Evolutionary conservation across 2,888 invertebrate species (phyloP).

Genomic region (Poecilus cupreus): DNA sequence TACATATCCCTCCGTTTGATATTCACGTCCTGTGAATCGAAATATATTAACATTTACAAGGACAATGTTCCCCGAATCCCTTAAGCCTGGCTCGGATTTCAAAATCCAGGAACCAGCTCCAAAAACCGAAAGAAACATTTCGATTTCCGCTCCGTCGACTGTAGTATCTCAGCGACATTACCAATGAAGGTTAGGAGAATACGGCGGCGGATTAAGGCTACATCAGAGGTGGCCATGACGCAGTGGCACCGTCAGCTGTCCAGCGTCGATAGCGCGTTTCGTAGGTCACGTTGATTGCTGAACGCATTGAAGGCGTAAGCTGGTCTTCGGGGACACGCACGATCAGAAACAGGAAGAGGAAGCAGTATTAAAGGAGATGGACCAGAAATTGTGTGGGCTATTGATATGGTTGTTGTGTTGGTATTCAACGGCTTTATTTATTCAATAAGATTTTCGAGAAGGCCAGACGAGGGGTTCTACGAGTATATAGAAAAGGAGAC

Average conservation of each 20-base stretch:
- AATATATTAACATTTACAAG: slow-evolving; percentile 34
- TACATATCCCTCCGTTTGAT: neutral
- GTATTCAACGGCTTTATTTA: too few species aligned
- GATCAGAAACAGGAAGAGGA: neutral
- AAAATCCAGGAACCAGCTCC: neutral
- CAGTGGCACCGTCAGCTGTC: neutral
- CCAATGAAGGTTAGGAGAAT: neutral
- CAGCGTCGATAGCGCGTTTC: neutral
- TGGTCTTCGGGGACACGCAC: neutral
- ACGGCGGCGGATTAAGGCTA: neutral
- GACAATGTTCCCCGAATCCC: slow-evolving; percentile 22
- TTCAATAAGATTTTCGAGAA: too few species aligned
- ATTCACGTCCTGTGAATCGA: neutral
- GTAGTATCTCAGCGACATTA: slow-evolving; percentile 7
- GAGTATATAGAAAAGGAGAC: too few species aligned
- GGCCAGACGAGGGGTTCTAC: too few species aligned
- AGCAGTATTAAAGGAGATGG: slow-evolving; percentile 3
- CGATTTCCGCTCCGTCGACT: slow-evolving; percentile 9
- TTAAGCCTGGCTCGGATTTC: slow-evolving; percentile 11
- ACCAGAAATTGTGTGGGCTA: neutral
- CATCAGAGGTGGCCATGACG: slow-evolving; percentile 9
- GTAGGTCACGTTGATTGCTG: slow-evolving; percentile 4
- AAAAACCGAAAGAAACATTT: slow-evolving; percentile 24
- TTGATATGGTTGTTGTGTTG: too few species aligned
- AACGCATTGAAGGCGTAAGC: neutral